Percentiles rank a stretch among this genome's conserved stretches.
Conservation (phyloP, 2,888 invertebrate species). For the Penaeus monodon region DNA sequence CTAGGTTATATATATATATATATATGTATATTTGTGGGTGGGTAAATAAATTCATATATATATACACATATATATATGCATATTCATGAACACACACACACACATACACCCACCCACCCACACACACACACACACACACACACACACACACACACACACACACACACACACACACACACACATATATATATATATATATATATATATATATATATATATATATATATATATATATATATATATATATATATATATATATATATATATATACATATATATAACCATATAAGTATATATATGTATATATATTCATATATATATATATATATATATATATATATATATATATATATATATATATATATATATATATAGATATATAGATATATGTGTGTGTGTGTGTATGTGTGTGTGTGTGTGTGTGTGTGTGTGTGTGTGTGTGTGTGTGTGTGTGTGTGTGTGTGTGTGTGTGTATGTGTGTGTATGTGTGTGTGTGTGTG, state of each 20-base stretch:
- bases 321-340: conserved; percentile 21
- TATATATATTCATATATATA: neutral
- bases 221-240: neutral
- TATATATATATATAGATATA: conserved; percentile 4
- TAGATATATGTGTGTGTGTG: neutral
- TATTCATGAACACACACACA: too few relatives aligned
- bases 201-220: neutral
- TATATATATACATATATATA: neutral
- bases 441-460: neutral
- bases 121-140: too few relatives aligned
- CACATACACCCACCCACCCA: too few relatives aligned
- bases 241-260: too few relatives aligned
- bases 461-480: too few relatives aligned
- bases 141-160: neutral
- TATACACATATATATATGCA: too few relatives aligned
- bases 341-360: conserved; percentile 18
- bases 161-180: neutral
- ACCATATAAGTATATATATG: neutral
- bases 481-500: too few relatives aligned
- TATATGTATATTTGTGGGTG: too few relatives aligned
- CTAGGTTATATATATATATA: too few relatives aligned
- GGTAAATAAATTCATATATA: too few relatives aligned
- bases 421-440: conserved; percentile 1
- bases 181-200: neutral
- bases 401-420: neutral